A percentile compares a stretch with the other conserved stretches of the same genome.
These are phyloP conservation scores for Valencia hispanica DNA, from an alignment of 2,797 vertebrate genomes.

Conservation along the genomic window DNA sequence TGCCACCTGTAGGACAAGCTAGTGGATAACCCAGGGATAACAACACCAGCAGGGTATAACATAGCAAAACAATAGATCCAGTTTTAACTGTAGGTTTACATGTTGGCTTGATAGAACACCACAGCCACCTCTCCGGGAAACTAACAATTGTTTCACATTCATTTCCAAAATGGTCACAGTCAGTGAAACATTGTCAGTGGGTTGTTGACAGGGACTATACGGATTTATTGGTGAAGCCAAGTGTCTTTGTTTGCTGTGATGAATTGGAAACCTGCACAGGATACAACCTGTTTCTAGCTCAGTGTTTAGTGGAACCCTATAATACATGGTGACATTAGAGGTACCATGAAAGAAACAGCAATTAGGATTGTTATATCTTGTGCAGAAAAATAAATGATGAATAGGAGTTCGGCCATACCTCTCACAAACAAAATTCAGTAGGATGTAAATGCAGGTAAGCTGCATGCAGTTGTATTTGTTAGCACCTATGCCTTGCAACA, in stretches of 20 bases:
- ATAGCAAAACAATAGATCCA: not conserved
- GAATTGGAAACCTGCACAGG: not conserved
- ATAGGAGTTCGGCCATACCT: not conserved
- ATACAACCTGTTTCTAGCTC: not conserved
- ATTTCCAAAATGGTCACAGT: not conserved
- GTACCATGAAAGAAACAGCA: not conserved
- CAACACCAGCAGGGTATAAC: not conserved
- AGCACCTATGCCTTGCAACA: too few relatives aligned
- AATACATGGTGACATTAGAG: not conserved
- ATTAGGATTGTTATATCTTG: not conserved
- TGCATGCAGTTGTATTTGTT: too few relatives aligned
- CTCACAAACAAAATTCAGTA: not conserved
- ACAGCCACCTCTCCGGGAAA: not conserved
- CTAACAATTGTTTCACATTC: conserved; percentile 8
- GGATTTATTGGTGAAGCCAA: not conserved
- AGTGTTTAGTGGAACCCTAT: not conserved
- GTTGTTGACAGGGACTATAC: not conserved
- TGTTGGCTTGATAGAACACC: not conserved
- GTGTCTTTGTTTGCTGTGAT: not conserved
- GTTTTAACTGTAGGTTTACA: not conserved
- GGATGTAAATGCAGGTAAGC: not conserved
- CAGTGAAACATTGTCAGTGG: not conserved
- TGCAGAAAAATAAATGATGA: not conserved
- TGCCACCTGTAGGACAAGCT: not conserved
- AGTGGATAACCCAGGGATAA: not conserved